Percentiles rank a stretch among this genome's conserved stretches.
Evolutionary conservation across 2,888 invertebrate species (phyloP).

Genomic region (Eustalomyia histrio): DNA sequence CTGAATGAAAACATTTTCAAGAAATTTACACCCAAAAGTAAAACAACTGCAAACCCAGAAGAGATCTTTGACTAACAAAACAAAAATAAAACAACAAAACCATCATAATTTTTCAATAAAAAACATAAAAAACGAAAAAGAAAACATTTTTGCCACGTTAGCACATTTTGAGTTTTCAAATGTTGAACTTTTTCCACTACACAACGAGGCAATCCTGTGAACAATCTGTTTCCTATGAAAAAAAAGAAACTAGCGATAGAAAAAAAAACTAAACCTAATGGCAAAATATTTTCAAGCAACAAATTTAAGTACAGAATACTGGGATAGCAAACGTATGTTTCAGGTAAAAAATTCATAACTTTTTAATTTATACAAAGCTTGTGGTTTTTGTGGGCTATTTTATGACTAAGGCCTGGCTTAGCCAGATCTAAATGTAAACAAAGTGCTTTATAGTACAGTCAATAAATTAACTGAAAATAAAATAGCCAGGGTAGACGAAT

Average conservation of each 20-base stretch:
- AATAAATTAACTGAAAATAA: too few species aligned
- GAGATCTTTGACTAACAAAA: neutral
- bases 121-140: slow-evolving; percentile 16
- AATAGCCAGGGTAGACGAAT: too few species aligned
- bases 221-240: slow-evolving; percentile 60
- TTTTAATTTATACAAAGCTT: too few species aligned
- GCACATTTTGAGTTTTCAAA: slow-evolving; percentile 53
- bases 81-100: slow-evolving; percentile 4
- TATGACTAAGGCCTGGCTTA: too few species aligned
- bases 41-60: slow-evolving; percentile 8
- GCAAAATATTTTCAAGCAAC: slow-evolving; percentile 50
- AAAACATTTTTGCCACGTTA: slow-evolving; percentile 61
- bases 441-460: too few species aligned
- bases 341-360: neutral
- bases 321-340: neutral
- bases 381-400: too few species aligned
- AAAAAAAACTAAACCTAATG: slow-evolving; percentile 15
- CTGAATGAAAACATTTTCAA: slow-evolving; percentile 24
- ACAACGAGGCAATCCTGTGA: slow-evolving; percentile 22
- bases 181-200: slow-evolving; percentile 43
- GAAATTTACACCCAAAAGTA: slow-evolving; percentile 24
- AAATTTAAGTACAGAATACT: neutral
- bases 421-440: too few species aligned
- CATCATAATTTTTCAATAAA: slow-evolving; percentile 13
- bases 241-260: neutral